Percentiles rank a stretch among this genome's conserved stretches.
Evolutionary conservation across 2,113 vertebrate species (phyloP).

Genomic region (Tinamus guttatus): DNA sequence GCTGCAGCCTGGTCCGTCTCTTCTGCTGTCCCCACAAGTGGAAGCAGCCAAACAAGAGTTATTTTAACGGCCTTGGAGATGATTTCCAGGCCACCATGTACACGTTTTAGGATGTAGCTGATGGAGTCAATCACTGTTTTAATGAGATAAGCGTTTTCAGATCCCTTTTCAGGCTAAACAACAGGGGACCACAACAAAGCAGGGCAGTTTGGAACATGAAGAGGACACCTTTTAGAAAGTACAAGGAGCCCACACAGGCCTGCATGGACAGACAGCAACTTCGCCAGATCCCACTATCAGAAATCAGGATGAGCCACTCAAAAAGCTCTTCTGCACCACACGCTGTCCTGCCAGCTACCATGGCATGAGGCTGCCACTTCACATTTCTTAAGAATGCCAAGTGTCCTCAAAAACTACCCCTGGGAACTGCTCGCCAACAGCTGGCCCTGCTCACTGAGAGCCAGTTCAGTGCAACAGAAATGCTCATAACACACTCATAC

Average conservation of each 20-base stretch:
- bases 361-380: neutral
- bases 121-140: neutral
- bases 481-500: rapidly evolving
- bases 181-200: neutral
- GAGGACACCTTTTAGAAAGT: neutral
- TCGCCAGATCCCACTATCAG: neutral
- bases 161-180: neutral
- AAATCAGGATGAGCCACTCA: neutral
- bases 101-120: neutral
- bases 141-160: neutral
- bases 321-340: neutral
- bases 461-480: neutral
- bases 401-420: neutral
- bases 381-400: neutral
- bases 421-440: neutral
- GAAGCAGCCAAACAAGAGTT: neutral
- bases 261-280: rapidly evolving
- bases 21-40: neutral
- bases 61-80: neutral
- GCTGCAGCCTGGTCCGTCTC: neutral
- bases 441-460: neutral
- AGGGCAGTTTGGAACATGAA: rapidly evolving
- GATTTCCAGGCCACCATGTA: neutral
- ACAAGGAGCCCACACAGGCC: neutral
- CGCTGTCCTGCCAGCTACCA: neutral